phyloP scores from a whole-genome alignment of 2,888 invertebrate genomes.

The Cataglyphis cursor region DNA sequence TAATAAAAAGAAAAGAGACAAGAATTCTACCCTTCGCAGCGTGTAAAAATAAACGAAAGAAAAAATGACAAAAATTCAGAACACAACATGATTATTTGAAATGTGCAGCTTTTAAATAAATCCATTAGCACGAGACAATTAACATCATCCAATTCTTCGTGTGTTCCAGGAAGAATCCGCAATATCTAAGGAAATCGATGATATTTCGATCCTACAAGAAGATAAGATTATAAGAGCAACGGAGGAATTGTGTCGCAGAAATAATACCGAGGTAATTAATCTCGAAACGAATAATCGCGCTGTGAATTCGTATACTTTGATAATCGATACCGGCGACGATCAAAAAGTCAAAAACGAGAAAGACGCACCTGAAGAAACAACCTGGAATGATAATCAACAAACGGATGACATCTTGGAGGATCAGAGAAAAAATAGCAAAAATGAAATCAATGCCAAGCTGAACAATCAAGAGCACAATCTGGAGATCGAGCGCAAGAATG shows the following conservation, averaged over 20 bases:
- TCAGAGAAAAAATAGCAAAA: slow-evolving; percentile 80
- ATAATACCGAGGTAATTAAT: slow-evolving; percentile 66
- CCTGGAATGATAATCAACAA: slow-evolving; percentile 63
- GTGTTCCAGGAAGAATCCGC: slow-evolving; percentile 78
- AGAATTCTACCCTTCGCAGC: not conserved
- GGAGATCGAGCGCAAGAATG: slow-evolving; percentile 70
- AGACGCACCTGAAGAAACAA: slow-evolving; percentile 50
- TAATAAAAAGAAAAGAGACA: not conserved
- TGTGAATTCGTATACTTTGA: slow-evolving; percentile 1
- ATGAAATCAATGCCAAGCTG: slow-evolving; percentile 81
- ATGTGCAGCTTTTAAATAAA: not conserved
- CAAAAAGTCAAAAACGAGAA: slow-evolving; percentile 31
- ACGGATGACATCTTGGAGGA: slow-evolving; percentile 75
- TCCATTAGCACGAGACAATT: not conserved
- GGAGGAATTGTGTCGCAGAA: slow-evolving; percentile 70
- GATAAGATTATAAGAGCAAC: slow-evolving; percentile 65
- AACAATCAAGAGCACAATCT: slow-evolving; percentile 78
- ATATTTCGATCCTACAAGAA: slow-evolving; percentile 59
- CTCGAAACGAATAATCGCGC: slow-evolving; percentile 28
- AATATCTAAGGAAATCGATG: slow-evolving; percentile 60
- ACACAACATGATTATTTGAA: not conserved
- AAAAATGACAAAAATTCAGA: not conserved
- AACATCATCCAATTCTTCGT: slow-evolving; percentile 56
- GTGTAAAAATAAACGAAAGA: slow-evolving; percentile 1
- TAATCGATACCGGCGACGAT: not conserved